phyloP scores from a whole-genome alignment of 2,888 invertebrate species.

The Gonocerus acuteangulatus region DNA sequence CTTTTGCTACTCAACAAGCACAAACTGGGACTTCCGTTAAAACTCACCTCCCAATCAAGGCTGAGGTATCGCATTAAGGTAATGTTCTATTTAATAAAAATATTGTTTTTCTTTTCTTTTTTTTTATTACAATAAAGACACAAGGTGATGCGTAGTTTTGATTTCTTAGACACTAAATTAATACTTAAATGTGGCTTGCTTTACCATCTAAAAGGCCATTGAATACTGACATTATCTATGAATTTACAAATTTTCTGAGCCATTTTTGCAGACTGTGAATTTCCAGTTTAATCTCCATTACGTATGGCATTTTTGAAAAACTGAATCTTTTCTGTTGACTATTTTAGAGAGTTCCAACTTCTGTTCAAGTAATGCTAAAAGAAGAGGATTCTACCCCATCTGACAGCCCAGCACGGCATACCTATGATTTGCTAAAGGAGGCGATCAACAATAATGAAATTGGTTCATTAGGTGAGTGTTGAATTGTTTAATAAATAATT shows the following conservation, averaged over 20 bases:
- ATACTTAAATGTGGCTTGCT: no score
- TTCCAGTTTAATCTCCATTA: no score
- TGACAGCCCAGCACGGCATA: slow-evolving; percentile 3
- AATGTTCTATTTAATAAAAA: not conserved
- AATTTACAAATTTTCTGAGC: no score
- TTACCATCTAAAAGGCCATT: no score
- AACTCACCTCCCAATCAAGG: slow-evolving; percentile 35
- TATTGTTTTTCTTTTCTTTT: no score
- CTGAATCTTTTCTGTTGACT: no score
- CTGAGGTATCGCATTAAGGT: slow-evolving; percentile 17
- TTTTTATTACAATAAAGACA: not conserved
- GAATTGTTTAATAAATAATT: no score
- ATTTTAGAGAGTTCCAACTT: slow-evolving; percentile 8
- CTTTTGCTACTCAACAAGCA: slow-evolving; percentile 57
- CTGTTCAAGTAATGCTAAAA: not conserved
- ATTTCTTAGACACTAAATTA: no score
- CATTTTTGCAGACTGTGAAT: no score
- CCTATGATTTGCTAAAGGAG: slow-evolving; percentile 16
- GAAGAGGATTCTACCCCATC: not conserved
- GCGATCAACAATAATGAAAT: slow-evolving; percentile 18
- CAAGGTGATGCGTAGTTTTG: not conserved
- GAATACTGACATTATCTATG: no score
- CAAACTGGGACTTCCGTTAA: slow-evolving; percentile 49
- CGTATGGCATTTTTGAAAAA: no score
- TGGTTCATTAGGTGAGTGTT: not conserved